Evolutionary conservation across 1,140 invertebrate genomes (phyloP), one percentile per base, ranked within the genome.

Genomic region (Drosophila grimshawi): DNA sequence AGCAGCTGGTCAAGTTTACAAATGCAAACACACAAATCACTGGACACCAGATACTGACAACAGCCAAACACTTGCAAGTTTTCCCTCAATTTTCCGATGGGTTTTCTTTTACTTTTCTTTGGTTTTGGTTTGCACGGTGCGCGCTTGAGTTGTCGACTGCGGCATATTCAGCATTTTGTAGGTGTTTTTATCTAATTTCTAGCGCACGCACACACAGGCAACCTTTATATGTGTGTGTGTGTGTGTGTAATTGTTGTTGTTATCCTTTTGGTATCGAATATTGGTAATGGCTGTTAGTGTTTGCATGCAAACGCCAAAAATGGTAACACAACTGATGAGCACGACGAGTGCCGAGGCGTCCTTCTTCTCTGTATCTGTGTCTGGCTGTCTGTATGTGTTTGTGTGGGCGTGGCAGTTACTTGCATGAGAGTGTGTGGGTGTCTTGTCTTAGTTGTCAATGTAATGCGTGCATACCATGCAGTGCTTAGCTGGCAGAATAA

Each of bases 151-250:
- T 74, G 68, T 69, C 68, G 90, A 91, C 90, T 91, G 90, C 70
- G 90, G 82, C 83, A 90, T 90, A 91, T 90, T 86, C 82, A 83
- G 75, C 85, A 59, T 57, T 78, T 65, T 60, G 83, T 88, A 88
- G 86, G 80, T 91, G 86, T 91, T 91, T 73, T 91, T 91, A 91
- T 91, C 86, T 91, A 91, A 91, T 91, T 91, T 91, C 81, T 86
- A 57, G 69, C 72, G 68, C 83, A 88, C 79, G 82, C 82, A 86
- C 80, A 86, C 45, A 53, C n/a, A 39, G 27, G 5, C 32, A 32
- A 5, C 19, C 45, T 4, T n/a, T 55, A 7, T 32, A 27, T 80
- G n/a, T 45, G 19, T 72, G 41, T 63, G 62, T 63, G 56, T 72
- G 65, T 77, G 55, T 77, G 62, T 55, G 66, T 63, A 51, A 11